These are phyloP conservation scores for Lanistes nyassanus DNA, from an alignment of 1,140 invertebrate species.

Conservation along the genomic window DNA sequence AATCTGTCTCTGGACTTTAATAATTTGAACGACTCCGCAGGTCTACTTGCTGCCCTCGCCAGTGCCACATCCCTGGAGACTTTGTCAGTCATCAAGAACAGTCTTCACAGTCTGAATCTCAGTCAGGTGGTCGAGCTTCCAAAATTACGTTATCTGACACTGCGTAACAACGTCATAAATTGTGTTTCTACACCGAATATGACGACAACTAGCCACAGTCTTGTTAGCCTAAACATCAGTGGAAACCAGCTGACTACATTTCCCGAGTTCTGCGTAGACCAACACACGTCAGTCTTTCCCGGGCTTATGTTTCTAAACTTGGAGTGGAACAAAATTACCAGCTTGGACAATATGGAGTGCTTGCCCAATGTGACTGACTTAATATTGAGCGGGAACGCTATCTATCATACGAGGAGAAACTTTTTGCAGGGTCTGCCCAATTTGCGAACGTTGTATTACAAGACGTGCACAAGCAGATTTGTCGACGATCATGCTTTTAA, in stretches of 20 bases:
- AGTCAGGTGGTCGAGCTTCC: background rate
- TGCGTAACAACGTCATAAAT: background rate
- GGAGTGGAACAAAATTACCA: constrained; percentile 13
- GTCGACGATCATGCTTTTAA: constrained; percentile 23
- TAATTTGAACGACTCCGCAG: background rate
- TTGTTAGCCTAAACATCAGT: background rate
- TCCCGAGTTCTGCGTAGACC: constrained; percentile 4
- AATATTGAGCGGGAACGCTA: constrained; percentile 4
- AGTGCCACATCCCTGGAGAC: background rate
- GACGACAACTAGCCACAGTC: background rate
- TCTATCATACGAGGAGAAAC: constrained; percentile 6
- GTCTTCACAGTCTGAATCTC: background rate
- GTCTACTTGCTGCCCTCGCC: background rate
- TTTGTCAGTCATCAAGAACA: background rate
- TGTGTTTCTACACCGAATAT: background rate
- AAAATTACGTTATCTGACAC: background rate
- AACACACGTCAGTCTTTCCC: background rate
- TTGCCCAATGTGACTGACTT: constrained; percentile 8
- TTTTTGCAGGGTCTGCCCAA: constrained; percentile 15
- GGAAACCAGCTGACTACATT: background rate
- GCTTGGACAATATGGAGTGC: constrained; percentile 1
- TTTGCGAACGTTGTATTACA: constrained; percentile 5
- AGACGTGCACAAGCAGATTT: background rate
- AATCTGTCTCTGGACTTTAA: background rate
- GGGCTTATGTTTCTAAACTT: background rate